Evolutionary conservation across 2,113 vertebrate genomes (phyloP), one percentile per base, ranked within the genome.

Genomic region (Ginglymostoma cirratum): DNA sequence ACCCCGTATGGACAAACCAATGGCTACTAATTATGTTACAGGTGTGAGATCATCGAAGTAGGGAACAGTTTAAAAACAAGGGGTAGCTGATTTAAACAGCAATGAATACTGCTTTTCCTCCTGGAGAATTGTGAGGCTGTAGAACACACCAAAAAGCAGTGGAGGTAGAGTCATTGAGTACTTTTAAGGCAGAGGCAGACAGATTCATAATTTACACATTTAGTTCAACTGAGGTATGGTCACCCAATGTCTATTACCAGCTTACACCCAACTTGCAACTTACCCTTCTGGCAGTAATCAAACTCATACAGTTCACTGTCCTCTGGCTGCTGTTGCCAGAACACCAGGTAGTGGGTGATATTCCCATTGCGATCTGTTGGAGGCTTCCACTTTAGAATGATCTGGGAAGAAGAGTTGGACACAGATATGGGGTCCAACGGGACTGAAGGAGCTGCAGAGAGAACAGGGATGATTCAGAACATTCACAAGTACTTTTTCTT

Each of bases 211-310:
- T 10, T 61, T 10, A 61, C 55, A 61, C 48, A 12, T 15, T 6
- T 5, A 21, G 65, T 66, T 67, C 48, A 55, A 80, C 52, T 17
- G 65, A 34, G 21, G 8, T 6, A 21, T 6, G 27, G 30, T 61
- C 38, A 83, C 80, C 38, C 38, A n/a, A 80, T 19, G 15, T 23
- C 8, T n/a, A 6, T 21, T 83, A 6, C 3, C 80, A 42, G 42
- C 21, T 83, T 38, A 42, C 38, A 21, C 15, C 38, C 3, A 34
- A 19, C 30, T 21, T 93, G 67, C 69, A 23, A 72, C 96, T 89
- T 90, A 99, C 99, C 99, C 97, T 99, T 99, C 14, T 98, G 97
- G 97, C 99, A 99, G 97, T 99, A 99, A 97, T 99, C 99, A 0
- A 99, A 97, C 45, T 98, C 99, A 15, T 98, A 98, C 30, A 99